Evolutionary conservation across 2,888 invertebrate species (phyloP), one percentile per base, ranked within the genome.

Genomic region (Podotricha telesiphe): DNA sequence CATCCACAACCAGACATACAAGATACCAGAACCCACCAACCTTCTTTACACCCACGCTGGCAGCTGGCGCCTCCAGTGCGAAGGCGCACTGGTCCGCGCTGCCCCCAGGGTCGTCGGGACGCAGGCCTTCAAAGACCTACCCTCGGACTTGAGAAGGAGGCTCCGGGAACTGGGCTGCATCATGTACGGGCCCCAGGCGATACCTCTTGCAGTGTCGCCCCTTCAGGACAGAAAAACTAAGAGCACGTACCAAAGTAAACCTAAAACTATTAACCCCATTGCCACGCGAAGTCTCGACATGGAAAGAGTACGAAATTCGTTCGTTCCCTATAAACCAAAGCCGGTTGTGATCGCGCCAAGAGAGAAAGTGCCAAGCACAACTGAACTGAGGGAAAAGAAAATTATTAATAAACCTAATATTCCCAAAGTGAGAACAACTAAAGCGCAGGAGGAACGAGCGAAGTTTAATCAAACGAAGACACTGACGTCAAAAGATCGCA

Each of bases 381-480:
- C 61, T 45, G 82, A 83, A 47, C 66, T 80, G 0, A 77, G 77
- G 8, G 83, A 86, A 3, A 82, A 75, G 64, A 85, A 80, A 68
- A 61, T 47, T 20, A 45, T 68, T 0, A 55, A 61, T 2, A 75
- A 77, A 37, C 40, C 71, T 1, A 69, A 71, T 2, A 80, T 82
- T 8, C 88, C 88, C 0, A 83, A 81, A 73, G 86, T 92, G 2
- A 78, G 89, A 59, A 90, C 87, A 34, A 92, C 92, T 0, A 90
- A 86, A 73, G 91, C 92, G 1, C 92, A 92, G 68, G 88, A 91
- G 58, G 85, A 91, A 69, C 82, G 92, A 0, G 88, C 91, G 0
- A 88, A 86, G 72, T 91, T 79, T 65, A 92, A 92, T 73, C 80
- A 86, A 73, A 80, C 74, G 6, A 89, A 89, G 74, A 84, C 82